Evolutionary conservation across 2,113 vertebrate species (phyloP).

Genomic region (Octodon degus): DNA sequence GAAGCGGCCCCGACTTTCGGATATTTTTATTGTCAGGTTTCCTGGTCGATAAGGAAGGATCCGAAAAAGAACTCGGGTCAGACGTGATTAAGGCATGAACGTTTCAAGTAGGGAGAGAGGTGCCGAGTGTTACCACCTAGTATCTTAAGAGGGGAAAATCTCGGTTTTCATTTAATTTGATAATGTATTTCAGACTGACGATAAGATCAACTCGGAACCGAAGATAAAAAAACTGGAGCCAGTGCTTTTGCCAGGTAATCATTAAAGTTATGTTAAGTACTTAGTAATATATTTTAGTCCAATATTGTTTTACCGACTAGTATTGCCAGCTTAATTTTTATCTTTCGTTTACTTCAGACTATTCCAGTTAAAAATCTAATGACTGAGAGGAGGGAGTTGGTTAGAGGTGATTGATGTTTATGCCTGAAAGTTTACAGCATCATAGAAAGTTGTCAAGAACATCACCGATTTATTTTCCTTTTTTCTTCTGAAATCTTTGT

Average conservation of each 20-base stretch:
- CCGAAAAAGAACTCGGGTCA: not conserved
- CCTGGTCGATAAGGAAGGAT: not conserved
- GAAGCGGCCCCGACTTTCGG: not conserved
- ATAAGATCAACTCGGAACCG: slow-evolving; percentile 88
- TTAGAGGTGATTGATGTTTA: not conserved
- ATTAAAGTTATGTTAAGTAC: not conserved
- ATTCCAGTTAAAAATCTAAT: slow-evolving; percentile 9
- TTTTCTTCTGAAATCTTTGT: not conserved
- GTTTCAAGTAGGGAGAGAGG: not conserved
- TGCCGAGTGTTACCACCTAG: not conserved
- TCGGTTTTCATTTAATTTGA: slow-evolving; percentile 26
- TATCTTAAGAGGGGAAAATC: not conserved
- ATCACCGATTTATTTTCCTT: not conserved
- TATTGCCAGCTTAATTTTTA: not conserved
- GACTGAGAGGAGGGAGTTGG: not conserved
- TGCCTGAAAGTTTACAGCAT: not conserved
- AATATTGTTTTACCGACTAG: not conserved
- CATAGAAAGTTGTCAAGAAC: not conserved
- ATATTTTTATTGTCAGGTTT: not conserved
- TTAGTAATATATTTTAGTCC: not conserved
- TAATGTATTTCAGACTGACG: slow-evolving; percentile 88
- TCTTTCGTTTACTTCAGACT: slow-evolving; percentile 9
- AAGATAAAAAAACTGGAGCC: slow-evolving; percentile 96
- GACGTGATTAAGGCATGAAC: not conserved
- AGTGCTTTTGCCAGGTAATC: slow-evolving; percentile 93